Conservation (phyloP, 1,140 invertebrate species). For the Trichomalopsis sarcophagae region DNA sequence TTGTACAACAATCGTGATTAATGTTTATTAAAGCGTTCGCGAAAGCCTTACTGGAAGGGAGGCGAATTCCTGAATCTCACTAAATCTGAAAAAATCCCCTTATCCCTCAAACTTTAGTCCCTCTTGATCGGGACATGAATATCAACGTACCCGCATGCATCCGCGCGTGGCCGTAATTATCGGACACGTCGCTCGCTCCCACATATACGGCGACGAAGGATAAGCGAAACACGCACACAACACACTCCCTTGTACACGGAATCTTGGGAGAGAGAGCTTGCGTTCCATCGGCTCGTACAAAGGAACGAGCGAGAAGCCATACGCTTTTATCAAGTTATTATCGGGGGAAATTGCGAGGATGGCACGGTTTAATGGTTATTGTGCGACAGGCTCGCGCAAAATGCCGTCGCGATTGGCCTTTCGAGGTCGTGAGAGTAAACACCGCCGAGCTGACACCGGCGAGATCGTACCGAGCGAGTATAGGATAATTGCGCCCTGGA, state of each 20-base stretch:
- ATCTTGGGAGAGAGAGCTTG: neutral
- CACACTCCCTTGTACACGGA: no score
- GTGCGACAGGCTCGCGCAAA: conserved; percentile 53
- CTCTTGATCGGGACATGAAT: neutral
- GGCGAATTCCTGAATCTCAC: neutral
- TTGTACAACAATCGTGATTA: neutral
- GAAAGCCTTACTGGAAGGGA: no score
- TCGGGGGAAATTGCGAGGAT: conserved; percentile 54
- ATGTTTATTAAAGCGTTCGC: neutral
- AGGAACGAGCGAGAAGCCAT: neutral
- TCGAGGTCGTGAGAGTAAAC: conserved; percentile 56
- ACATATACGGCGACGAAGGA: neutral
- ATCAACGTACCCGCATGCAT: conserved; percentile 15
- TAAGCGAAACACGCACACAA: neutral
- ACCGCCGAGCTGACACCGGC: conserved; percentile 10
- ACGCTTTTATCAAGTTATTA: conserved; percentile 58
- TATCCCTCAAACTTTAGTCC: conserved; percentile 7
- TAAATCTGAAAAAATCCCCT: neutral
- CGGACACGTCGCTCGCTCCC: neutral
- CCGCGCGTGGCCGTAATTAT: neutral
- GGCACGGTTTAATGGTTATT: conserved; percentile 56
- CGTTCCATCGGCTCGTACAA: neutral
- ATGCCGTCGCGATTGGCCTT: conserved; percentile 52
- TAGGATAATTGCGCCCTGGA: conserved; percentile 17
- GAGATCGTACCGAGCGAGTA: neutral